Conservation (phyloP, 2,797 vertebrate species). For the Fundulus diaphanus region DNA sequence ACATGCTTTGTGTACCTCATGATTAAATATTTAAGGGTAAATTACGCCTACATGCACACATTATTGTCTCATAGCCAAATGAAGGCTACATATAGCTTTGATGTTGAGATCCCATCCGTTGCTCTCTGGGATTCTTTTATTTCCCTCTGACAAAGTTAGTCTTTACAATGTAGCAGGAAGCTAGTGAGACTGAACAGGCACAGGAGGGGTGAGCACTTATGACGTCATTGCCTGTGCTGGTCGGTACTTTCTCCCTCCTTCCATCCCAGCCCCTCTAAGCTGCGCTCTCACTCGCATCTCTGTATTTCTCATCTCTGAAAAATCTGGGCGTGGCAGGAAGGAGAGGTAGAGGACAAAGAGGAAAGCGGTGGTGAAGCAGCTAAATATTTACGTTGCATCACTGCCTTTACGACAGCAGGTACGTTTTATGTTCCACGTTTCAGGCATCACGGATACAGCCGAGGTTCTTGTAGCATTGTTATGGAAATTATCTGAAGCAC, state of each 20-base stretch:
- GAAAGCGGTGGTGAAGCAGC: constrained; percentile 26
- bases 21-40: neutral
- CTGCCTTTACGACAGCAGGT: constrained; percentile 60
- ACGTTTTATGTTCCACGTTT: constrained; percentile 19
- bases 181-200: constrained; percentile 43
- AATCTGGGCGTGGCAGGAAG: constrained; percentile 64
- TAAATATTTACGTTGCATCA: constrained; percentile 45
- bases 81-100: neutral
- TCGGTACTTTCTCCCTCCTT: constrained; percentile 69
- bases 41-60: neutral
- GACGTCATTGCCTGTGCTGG: constrained; percentile 82
- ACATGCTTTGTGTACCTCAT: neutral
- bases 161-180: constrained; percentile 3
- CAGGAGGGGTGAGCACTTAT: constrained; percentile 55
- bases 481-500: neutral
- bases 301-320: constrained; percentile 47
- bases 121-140: neutral
- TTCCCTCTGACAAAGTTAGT: constrained; percentile 5
- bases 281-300: constrained; percentile 33
- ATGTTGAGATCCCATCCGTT: neutral
- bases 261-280: constrained; percentile 1
- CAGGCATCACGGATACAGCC: neutral
- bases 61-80: neutral
- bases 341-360: constrained; percentile 44
- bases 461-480: neutral